Evolutionary conservation across 2,888 invertebrate genomes (phyloP).

Genomic region (Caenorhabditis macrosperma): DNA sequence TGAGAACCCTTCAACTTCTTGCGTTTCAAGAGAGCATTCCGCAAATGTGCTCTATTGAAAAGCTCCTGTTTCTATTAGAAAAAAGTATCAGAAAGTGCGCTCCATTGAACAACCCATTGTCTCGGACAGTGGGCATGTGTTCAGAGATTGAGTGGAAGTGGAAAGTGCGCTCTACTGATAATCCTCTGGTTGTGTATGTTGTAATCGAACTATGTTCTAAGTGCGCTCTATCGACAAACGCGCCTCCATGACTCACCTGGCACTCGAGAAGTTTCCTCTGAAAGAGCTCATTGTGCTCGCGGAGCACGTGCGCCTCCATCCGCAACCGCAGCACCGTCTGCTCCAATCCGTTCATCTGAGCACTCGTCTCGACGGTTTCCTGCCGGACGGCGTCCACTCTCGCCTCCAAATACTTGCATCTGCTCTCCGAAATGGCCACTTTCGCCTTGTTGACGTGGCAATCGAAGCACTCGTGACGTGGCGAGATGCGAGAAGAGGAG

Average conservation of each 20-base stretch:
- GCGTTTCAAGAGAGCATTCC: too few species aligned
- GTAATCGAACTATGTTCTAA: background rate
- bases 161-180: too few species aligned
- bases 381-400: constrained; percentile 49
- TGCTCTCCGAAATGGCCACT: constrained; percentile 53
- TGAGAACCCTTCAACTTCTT: too few species aligned
- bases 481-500: constrained; percentile 26
- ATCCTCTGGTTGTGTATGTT: too few species aligned
- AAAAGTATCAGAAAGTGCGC: too few species aligned
- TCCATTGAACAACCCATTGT: too few species aligned
- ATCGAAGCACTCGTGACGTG: constrained; percentile 61
- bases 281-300: constrained; percentile 63
- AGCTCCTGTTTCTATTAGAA: too few species aligned
- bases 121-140: too few species aligned
- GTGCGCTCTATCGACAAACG: background rate
- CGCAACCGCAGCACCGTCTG: constrained; percentile 43
- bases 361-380: constrained; percentile 52
- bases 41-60: too few species aligned
- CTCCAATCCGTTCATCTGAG: constrained; percentile 49
- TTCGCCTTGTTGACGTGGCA: constrained; percentile 63
- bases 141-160: too few species aligned
- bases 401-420: constrained; percentile 57
- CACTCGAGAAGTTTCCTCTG: constrained; percentile 62
- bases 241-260: constrained; percentile 60
- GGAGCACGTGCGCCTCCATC: constrained; percentile 47